Evolutionary conservation across 2,888 invertebrate species (phyloP), one percentile per base, ranked within the genome.

Genomic region (Gnatocerus cornutus): DNA sequence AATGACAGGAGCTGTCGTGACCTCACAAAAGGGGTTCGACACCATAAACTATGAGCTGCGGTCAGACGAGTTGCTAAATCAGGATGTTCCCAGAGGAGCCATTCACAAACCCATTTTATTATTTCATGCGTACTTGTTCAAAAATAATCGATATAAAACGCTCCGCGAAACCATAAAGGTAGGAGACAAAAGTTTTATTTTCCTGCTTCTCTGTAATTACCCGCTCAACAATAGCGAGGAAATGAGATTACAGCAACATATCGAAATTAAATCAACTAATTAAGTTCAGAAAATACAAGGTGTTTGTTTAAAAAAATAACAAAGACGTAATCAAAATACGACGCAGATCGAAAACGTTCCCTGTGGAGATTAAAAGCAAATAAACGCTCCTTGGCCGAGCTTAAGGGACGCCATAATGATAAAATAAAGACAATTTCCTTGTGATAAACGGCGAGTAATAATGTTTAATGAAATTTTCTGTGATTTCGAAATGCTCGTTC

Each of bases 311-410:
- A 48, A 61, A 61, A 61, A 61, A 48, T 61, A 65, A 55, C 65
- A 62, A 30, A 62, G 43, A 33, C 62, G 58, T 65, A 70, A 70
- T 68, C 59, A 66, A 70, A 70, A 68, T 65, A 70, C 64, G 37
- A 52, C 33, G 52, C 50, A 62, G 66, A 69, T 70, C 70, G 58
- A 55, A 68, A 50, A 68, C 59, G 46, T 56, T 59, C 69, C 71
- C 71, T 52, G 33, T 33, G 71, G 71, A 71, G 71, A 73, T 73
- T 69, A 73, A 71, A 73, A 73, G 65, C 71, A 71, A 73, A 71
- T 73, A 73, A 73, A 73, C 69, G 71, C 55, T 56, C 68, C 58
- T 53, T 41, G 65, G 66, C 58, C 45, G 64, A 55, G 61, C 58
- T 71, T 66, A 62, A 55, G 53, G 66, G 65, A 68, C 62, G 29